These are phyloP conservation scores for Plutella xylostella DNA, from an alignment of 2,888 invertebrate species.

Conservation along the genomic window DNA sequence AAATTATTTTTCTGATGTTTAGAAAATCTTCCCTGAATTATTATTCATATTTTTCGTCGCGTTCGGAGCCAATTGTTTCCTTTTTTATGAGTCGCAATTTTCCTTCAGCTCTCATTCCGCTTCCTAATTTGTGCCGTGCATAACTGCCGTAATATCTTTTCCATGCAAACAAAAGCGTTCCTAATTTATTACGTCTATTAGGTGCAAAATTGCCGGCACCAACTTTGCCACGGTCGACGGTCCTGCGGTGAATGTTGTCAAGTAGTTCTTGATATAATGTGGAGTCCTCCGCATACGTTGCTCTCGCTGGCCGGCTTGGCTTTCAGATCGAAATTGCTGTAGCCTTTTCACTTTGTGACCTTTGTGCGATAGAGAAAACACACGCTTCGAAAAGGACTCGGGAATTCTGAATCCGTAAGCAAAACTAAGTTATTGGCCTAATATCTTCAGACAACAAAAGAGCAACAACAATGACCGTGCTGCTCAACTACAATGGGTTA, in stretches of 20 bases:
- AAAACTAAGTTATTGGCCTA: constrained; percentile 51
- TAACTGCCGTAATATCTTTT: background rate
- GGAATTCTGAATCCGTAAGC: no score
- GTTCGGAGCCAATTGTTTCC: background rate
- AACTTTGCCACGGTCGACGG: background rate
- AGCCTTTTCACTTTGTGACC: background rate
- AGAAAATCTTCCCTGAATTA: background rate
- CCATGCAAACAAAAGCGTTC: background rate
- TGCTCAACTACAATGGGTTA: constrained; percentile 1
- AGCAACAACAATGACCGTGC: constrained; percentile 28
- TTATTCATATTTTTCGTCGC: no score
- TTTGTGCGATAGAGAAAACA: background rate
- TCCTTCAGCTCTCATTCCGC: background rate
- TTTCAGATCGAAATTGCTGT: background rate
- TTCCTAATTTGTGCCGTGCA: background rate
- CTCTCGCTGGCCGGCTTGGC: background rate
- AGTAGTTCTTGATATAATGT: no score
- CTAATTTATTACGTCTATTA: background rate
- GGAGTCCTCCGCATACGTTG: no score
- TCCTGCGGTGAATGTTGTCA: no score
- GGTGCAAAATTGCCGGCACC: background rate
- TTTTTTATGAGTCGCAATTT: background rate
- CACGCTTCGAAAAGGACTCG: no score
- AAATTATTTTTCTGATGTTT: no score
- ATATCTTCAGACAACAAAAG: constrained; percentile 44